A percentile compares a stretch with the other conserved stretches of the same genome.
Conservation (phyloP, 2,113 vertebrate genomes). For the Brachyhypopomus gauderio region DNA sequence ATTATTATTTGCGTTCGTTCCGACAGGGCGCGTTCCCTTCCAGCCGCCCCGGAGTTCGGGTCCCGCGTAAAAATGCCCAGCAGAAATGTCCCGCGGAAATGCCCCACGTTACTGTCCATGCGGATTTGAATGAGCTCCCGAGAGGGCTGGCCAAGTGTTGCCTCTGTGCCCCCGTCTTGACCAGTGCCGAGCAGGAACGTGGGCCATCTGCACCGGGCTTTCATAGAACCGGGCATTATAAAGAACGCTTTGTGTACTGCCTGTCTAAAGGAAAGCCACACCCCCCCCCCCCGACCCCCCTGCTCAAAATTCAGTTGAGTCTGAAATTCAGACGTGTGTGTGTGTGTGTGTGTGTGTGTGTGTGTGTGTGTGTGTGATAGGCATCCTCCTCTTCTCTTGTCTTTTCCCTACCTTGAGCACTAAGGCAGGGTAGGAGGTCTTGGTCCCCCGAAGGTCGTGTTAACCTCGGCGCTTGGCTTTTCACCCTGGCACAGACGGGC, state of each 20-base stretch:
- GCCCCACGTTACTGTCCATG: neutral
- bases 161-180: no score
- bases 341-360: neutral
- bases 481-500: neutral
- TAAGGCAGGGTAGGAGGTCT: neutral
- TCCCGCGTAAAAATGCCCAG: neutral
- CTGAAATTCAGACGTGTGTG: neutral
- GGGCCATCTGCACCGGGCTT: neutral
- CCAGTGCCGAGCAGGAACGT: no score
- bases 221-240: constrained; percentile 10
- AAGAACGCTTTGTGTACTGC: constrained; percentile 49
- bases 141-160: no score
- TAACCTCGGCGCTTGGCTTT: neutral
- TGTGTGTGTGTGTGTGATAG: neutral
- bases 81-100: neutral
- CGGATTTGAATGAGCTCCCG: neutral
- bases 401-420: neutral
- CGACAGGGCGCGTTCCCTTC: neutral
- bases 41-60: neutral
- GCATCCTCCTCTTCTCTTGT: neutral
- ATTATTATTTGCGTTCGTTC: neutral
- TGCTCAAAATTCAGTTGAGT: neutral
- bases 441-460: neutral
- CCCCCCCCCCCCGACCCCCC: neutral
- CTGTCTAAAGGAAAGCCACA: constrained; percentile 20